Evolutionary conservation across 1,140 invertebrate species (phyloP).

Genomic region (Drusus annulatus): DNA sequence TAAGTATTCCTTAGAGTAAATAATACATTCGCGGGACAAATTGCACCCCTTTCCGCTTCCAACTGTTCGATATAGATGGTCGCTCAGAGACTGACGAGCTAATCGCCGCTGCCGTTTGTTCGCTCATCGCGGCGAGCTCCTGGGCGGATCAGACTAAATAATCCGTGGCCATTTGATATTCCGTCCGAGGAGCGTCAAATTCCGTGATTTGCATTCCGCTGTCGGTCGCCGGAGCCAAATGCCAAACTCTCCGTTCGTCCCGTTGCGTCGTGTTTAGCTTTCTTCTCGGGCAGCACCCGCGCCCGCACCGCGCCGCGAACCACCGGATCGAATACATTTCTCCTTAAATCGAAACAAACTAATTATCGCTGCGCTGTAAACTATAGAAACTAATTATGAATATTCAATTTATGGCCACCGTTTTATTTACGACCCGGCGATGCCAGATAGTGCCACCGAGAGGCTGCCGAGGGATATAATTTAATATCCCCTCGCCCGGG

Average conservation of each 20-base stretch:
- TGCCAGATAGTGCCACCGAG: conserved; percentile 54
- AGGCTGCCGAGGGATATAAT: conserved; percentile 50
- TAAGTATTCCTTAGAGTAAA: conserved; percentile 13
- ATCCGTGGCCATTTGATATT: no score
- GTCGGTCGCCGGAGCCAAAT: no score
- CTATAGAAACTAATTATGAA: conserved; percentile 59
- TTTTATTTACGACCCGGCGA: conserved; percentile 57
- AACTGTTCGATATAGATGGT: neutral
- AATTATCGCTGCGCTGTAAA: conserved; percentile 56
- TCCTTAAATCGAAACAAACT: conserved; percentile 57
- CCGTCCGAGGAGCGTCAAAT: no score
- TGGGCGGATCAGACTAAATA: no score
- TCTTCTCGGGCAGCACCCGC: no score
- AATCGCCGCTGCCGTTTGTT: no score
- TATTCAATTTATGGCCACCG: conserved; percentile 58
- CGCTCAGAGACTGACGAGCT: conserved; percentile 3
- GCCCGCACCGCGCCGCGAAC: neutral
- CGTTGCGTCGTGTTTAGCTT: no score
- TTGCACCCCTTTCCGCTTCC: conserved; percentile 6
- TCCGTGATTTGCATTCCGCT: no score
- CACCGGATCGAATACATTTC: neutral
- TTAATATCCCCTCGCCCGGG: conserved; percentile 53
- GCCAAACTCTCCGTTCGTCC: no score
- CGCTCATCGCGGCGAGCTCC: no score
- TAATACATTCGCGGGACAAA: conserved; percentile 32